A percentile compares a stretch with the other conserved stretches of the same genome.
Evolutionary conservation across 1,140 invertebrate genomes (phyloP).

Genomic region (Nymphalis io): DNA sequence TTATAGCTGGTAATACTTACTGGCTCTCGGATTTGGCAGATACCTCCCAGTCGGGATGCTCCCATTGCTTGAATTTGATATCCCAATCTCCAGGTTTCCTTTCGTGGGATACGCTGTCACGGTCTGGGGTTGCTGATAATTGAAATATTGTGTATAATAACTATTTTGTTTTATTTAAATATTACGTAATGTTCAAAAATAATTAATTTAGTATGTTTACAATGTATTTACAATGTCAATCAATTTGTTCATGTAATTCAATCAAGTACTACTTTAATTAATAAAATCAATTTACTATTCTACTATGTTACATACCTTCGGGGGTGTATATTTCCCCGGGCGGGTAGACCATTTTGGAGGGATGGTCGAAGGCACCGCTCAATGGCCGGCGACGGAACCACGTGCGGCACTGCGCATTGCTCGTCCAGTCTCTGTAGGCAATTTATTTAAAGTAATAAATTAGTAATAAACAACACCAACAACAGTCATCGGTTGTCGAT

Average conservation of each 20-base stretch:
- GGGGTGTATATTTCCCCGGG: conserved; percentile 91
- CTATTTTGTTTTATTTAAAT: too few species aligned
- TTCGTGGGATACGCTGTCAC: conserved; percentile 67
- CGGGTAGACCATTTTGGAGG: conserved; percentile 96
- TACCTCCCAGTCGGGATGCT: conserved; percentile 91
- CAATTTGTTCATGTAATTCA: too few species aligned
- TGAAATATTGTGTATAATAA: not conserved
- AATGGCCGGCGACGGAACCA: conserved; percentile 92
- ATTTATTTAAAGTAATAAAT: not conserved
- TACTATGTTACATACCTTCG: conserved; percentile 73
- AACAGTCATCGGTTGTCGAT: too few species aligned
- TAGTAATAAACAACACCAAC: too few species aligned
- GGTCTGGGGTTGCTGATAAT: conserved; percentile 82
- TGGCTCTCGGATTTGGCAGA: conserved; percentile 92
- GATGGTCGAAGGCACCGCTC: conserved; percentile 91
- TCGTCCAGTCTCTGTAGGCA: conserved; percentile 89
- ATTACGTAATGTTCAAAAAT: too few species aligned
- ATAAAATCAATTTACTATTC: too few species aligned
- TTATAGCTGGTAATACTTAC: conserved; percentile 79
- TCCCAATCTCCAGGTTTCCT: conserved; percentile 83
- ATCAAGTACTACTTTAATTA: too few species aligned
- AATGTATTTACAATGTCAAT: too few species aligned
- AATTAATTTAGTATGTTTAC: too few species aligned
- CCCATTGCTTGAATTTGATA: conserved; percentile 86
- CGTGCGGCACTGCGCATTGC: conserved; percentile 91